Evolutionary conservation across 2,888 invertebrate genomes (phyloP).

Genomic region (Phaonia tiefii): DNA sequence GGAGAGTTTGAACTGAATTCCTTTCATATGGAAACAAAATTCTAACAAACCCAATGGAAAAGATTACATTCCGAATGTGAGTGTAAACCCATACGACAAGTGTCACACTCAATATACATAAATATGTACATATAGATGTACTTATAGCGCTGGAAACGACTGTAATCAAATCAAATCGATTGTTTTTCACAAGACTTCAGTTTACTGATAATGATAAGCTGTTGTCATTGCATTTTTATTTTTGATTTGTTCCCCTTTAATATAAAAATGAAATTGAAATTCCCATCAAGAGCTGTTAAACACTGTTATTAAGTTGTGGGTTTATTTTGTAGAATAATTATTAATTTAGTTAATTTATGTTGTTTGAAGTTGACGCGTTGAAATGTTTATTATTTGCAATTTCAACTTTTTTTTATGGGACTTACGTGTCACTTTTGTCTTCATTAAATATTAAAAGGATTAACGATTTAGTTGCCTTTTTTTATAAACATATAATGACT

Average conservation of each 20-base stretch:
- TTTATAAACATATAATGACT: too few species aligned
- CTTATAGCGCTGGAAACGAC: too few species aligned
- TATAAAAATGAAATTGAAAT: background rate
- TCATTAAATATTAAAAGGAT: too few species aligned
- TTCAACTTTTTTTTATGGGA: too few species aligned
- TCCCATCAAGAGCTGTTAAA: background rate
- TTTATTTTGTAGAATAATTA: background rate
- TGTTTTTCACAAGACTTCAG: background rate
- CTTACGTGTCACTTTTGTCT: too few species aligned
- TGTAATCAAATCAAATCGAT: background rate
- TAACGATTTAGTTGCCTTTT: too few species aligned
- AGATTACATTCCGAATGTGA: constrained; percentile 7
- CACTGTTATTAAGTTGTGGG: background rate
- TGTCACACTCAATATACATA: too few species aligned
- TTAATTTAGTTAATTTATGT: background rate
- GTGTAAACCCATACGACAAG: background rate
- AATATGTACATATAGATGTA: background rate
- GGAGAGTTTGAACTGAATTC: constrained; percentile 7
- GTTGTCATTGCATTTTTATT: background rate
- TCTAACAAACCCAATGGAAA: constrained; percentile 29
- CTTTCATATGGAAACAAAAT: constrained; percentile 19
- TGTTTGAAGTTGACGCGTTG: too few species aligned
- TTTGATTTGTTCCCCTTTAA: background rate
- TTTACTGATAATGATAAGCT: background rate
- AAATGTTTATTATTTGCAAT: too few species aligned